Evolutionary conservation across 2,888 invertebrate species (phyloP), one percentile per base, ranked within the genome.

Genomic region (Amphipoea lucens): DNA sequence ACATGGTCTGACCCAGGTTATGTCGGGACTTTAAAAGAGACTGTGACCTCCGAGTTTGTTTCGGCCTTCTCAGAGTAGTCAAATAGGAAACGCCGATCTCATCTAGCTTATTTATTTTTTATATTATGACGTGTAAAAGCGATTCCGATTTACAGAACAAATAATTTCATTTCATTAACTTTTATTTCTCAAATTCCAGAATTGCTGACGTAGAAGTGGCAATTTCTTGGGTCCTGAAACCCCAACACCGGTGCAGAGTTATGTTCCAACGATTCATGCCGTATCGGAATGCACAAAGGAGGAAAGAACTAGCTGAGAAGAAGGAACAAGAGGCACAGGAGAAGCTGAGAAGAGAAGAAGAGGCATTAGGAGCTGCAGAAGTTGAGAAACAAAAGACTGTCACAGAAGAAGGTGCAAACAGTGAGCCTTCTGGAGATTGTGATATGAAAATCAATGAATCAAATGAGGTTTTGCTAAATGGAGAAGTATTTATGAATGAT

Each of bases 261-360:
- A 96, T 96, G 93, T 97, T 97, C 92, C 97, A 97, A 84, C 92
- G 97, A 0, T 96, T 97, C 90, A 96, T 95, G 95, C 97, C 97
- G 2, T 96, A 96, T 95, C 95, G 97, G 96, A 96, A 97, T 89
- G 94, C 94, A 3, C 93, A 93, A 89, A 94, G 91, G 74, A 91
- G 97, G 65, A 92, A 93, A 76, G 96, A 96, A 87, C 80, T 94
- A 0, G 96, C 95, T 0, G 96, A 96, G 78, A 95, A 92, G 90
- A 95, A 95, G 72, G 91, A 90, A 73, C 89, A 76, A 76, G 92
- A 92, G 62, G 92, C 89, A 71, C 88, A 90, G 68, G 91, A 91
- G 42, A 91, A 83, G 70, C 48, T 82, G 17, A 79, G 48, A 51
- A 63, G 4, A 40, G 81, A 85, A 1, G 79, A 80, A 81, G 81